Evolutionary conservation across 2,113 vertebrate species (phyloP).

Genomic region (Ovibos moschatus): DNA sequence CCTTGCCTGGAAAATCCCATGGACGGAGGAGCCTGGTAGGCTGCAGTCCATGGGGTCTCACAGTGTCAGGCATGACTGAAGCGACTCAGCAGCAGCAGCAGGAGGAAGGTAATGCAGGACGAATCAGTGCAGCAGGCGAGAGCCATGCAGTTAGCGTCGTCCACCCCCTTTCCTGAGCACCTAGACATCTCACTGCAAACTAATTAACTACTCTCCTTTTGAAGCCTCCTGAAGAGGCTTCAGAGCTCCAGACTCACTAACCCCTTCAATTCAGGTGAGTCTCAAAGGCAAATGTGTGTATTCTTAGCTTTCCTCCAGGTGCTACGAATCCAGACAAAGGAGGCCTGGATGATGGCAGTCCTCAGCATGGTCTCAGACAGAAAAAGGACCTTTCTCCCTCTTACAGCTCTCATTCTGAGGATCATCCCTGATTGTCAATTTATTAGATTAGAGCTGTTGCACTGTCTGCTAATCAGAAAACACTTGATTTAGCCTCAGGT

Average conservation of each 20-base stretch:
- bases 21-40: neutral
- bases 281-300: neutral
- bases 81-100: neutral
- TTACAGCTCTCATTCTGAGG: neutral
- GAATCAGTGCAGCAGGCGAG: no score
- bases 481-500: constrained; percentile 10
- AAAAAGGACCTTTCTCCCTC: neutral
- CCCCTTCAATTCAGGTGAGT: neutral
- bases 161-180: neutral
- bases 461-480: neutral
- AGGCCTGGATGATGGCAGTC: fast-evolving
- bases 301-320: neutral
- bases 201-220: neutral
- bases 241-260: neutral
- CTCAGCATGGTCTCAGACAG: neutral
- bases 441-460: neutral
- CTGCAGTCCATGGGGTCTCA: neutral
- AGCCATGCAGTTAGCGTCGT: neutral
- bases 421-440: neutral
- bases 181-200: neutral
- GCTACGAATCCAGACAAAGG: neutral
- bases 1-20: neutral
- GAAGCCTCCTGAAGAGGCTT: neutral
- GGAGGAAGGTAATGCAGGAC: neutral
- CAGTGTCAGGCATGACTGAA: neutral